phyloP scores from a whole-genome alignment of 2,113 vertebrate species.

The Ochotona curzoniae region DNA sequence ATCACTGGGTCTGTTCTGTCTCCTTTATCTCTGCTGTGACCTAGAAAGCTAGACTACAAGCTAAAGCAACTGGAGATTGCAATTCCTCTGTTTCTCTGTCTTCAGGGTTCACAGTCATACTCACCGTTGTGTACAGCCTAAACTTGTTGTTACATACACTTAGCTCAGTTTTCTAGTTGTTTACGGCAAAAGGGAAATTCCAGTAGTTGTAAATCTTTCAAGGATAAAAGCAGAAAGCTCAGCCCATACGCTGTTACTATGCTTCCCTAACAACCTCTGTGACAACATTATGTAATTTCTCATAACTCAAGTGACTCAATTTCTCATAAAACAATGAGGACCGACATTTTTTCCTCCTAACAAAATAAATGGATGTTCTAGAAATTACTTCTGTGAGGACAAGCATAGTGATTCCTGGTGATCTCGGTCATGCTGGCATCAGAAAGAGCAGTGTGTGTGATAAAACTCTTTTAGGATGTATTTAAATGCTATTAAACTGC shows the following conservation, averaged over 20 bases:
- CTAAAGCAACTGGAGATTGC: neutral
- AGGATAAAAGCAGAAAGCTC: neutral
- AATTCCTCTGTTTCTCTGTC: neutral
- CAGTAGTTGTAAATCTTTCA: constrained; percentile 38
- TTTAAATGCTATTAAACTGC: constrained; percentile 38
- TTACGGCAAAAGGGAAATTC: constrained; percentile 61
- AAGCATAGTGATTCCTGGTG: neutral
- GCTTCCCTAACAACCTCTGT: constrained; percentile 54
- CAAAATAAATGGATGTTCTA: constrained; percentile 13
- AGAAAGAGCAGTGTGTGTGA: neutral
- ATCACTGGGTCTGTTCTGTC: neutral
- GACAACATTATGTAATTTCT: constrained; percentile 58
- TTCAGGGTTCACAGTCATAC: neutral
- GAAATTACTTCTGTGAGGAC: constrained; percentile 31
- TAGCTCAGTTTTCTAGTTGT: constrained; percentile 37
- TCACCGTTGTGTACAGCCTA: neutral
- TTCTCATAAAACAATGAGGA: constrained; percentile 48
- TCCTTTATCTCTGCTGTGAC: neutral
- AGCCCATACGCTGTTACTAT: constrained; percentile 1
- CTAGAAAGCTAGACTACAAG: neutral
- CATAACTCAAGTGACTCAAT: constrained; percentile 34
- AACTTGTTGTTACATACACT: neutral
- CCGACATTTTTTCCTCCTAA: neutral
- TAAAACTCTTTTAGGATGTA: constrained; percentile 38
- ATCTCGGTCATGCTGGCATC: neutral